Evolutionary conservation across 2,113 vertebrate genomes (phyloP).

Genomic region (Saiga tatarica): DNA sequence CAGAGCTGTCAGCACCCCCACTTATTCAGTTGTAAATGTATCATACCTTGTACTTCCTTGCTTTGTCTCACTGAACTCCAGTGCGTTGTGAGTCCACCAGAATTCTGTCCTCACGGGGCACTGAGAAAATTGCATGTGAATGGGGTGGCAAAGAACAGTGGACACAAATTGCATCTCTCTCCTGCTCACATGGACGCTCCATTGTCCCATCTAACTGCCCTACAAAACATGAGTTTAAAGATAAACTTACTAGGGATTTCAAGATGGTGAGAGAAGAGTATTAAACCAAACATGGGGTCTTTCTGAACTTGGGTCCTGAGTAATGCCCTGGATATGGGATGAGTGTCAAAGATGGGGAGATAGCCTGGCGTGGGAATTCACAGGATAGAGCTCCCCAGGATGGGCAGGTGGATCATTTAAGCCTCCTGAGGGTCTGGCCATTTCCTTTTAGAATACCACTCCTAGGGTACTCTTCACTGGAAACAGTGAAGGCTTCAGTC

Average conservation of each 20-base stretch:
- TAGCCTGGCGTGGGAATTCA: background rate
- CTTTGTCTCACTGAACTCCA: background rate
- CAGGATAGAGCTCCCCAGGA: background rate
- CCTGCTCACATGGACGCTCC: background rate
- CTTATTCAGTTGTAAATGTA: background rate
- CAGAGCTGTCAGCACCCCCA: background rate
- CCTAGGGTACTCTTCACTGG: background rate
- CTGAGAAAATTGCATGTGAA: background rate
- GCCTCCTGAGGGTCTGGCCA: background rate
- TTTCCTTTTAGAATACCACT: background rate
- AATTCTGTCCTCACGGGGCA: background rate
- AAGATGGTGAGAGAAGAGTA: background rate
- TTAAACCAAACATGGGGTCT: background rate
- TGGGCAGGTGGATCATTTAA: background rate
- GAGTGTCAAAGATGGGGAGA: background rate
- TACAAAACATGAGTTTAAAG: background rate
- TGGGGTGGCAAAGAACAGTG: background rate
- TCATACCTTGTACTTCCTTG: background rate
- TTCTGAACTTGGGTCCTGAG: background rate
- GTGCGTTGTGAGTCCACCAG: background rate
- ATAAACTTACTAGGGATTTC: background rate
- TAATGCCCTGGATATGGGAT: background rate
- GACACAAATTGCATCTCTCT: background rate
- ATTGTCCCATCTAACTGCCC: background rate
- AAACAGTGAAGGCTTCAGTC: background rate